Base-by-base conservation (phyloP, 1,140 invertebrate genomes). In the Apis florea region DNA sequence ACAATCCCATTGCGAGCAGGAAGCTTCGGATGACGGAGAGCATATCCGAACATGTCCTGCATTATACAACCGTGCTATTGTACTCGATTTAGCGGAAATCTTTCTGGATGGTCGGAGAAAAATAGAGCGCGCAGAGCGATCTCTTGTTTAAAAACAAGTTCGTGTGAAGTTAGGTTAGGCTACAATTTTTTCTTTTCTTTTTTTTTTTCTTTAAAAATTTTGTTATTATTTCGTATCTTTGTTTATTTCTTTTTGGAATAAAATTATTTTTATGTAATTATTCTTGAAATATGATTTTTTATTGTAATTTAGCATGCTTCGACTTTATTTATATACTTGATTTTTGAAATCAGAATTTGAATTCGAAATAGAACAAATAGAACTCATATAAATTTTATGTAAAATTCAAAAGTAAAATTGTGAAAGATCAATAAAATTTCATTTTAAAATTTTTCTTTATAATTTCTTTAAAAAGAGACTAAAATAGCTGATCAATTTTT, bases 1-100 rank as follows among this genome's bases (percentile, higher is more conserved):
- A 95, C 94, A 49, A 98, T 96, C 10, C 97, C 97, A 90, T 98
- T 98, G 89, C 97, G 97, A 1, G 98, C 98, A 54, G 98, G 98
- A 15, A 96, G 95, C 91, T 97, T 97, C 10, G 98, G 98, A 94
- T 99, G 99, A 67, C 98, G 95, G 8, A 99, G 95, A 17, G 98
- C 98, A 94, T 99, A 99, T 47, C 98, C 98, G 91, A 99, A 99
- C 98, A 99, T 99, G 87, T 98, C 98, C 98, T 99, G 91, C 67
- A 80, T 83, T 71, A 79, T 63, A 89, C 78, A 86, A 15, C 66
- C 72, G 8, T 6, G 21, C n/a, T 49, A 74, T 75, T 79, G 51
- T 79, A 83, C 58, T 63, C 56, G 54, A 58, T 82, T 73, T 67
- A 56, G 26, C 12, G n/a, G n/a, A 47, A 67, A 76, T 76, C 63